Base-by-base conservation (phyloP, 2,113 vertebrate species). In the Dolichotis patagonum region DNA sequence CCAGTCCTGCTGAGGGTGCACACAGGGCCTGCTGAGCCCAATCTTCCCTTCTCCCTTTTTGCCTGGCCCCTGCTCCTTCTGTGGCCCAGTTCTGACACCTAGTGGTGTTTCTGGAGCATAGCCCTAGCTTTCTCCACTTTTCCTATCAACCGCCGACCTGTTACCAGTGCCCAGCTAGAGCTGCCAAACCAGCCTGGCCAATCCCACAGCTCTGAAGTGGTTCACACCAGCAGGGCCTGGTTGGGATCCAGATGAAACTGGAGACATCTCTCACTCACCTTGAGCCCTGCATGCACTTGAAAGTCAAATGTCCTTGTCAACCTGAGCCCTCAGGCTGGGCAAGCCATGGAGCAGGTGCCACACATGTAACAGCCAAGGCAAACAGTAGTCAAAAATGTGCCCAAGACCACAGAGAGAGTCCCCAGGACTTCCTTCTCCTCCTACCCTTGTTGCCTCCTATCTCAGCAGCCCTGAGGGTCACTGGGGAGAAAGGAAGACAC, bases 81-180 rank as follows among this genome's bases (percentile, higher is more conserved):
- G 0, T 22, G n/a, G 78, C 85, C 96, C 52, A 69, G 63, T 54
- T 35, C 92, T 96, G 97, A 94, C 94, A 96, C 94, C 94, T 93
- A 69, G 49, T 90, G 92, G 95, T 46, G 14, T 7, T 71, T 88
- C 77, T 86, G 52, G 30, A 58, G 46, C 9, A 7, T 30, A 43
- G 52, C 52, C 43, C 85, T 11, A 5, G 56, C 58, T 78, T 96
- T 56, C 60, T 83, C 71, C 35, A 62, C 62, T 78, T 88, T 92
- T 75, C 78, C 78, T 43, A 9, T 38, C 49, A 41, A 62, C 43
- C 78, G 46, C 35, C 32, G 14, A 20, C n/a, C 54, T 32, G 62
- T 14, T 28, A 28, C 46, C 16, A 3, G 38, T 24, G 26, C 69
- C 67, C 82, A 60, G 32, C 75, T 32, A 35, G 58, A 93, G 90